Evolutionary conservation across 2,888 invertebrate species (phyloP).

Genomic region (Lasius fuliginosus): DNA sequence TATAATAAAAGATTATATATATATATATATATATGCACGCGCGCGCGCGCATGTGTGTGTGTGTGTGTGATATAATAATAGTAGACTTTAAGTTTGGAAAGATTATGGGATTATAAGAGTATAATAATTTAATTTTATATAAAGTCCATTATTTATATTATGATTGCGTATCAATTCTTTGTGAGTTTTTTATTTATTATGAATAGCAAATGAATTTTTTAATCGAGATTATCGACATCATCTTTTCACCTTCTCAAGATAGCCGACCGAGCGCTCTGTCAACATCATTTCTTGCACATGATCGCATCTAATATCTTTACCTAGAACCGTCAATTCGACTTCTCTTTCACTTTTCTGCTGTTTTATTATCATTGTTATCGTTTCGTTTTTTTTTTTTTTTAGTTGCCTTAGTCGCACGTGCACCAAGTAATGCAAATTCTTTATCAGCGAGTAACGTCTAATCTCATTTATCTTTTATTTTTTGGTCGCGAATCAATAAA

Average conservation of each 20-base stretch:
- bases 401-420: neutral
- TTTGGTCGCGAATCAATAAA: neutral
- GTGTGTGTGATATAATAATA: too few relatives aligned
- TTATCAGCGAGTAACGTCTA: neutral
- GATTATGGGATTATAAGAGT: too few relatives aligned
- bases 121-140: too few relatives aligned
- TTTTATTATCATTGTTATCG: neutral
- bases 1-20: too few relatives aligned
- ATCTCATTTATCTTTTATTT: neutral
- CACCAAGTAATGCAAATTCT: neutral
- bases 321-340: neutral
- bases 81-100: too few relatives aligned
- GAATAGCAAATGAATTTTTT: neutral
- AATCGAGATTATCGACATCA: constrained; percentile 14
- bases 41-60: too few relatives aligned
- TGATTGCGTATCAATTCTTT: neutral
- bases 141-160: neutral
- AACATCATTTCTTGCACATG: neutral
- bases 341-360: neutral
- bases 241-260: neutral
- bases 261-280: constrained; percentile 12
- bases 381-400: neutral
- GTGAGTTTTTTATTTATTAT: neutral
- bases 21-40: too few relatives aligned
- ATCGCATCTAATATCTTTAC: constrained; percentile 22